Percentiles rank a stretch among this genome's conserved stretches.
These are phyloP conservation scores for Microctonus brassicae DNA, from an alignment of 2,888 invertebrate species.

Conservation along the genomic window DNA sequence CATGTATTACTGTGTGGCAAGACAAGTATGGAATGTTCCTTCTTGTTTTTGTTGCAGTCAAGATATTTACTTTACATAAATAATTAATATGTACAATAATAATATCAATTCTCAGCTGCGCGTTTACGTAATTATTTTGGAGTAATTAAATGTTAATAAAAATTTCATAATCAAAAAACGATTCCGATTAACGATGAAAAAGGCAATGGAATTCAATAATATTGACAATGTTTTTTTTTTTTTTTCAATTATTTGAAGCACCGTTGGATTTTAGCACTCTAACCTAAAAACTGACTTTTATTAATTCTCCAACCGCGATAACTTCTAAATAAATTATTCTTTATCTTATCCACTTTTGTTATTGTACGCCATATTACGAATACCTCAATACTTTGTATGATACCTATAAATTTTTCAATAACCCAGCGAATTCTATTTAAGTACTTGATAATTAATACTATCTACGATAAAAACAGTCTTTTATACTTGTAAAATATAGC, in stretches of 20 bases:
- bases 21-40: conserved; percentile 27
- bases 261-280: neutral
- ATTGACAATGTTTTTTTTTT: neutral
- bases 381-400: neutral
- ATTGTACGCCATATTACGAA: neutral
- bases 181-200: neutral
- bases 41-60: conserved; percentile 9
- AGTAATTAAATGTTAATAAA: neutral
- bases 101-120: conserved; percentile 29
- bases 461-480: conserved; percentile 23
- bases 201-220: neutral
- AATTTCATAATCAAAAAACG: neutral
- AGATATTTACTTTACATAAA: conserved; percentile 28
- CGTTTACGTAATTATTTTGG: neutral
- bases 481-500: conserved; percentile 7
- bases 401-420: neutral
- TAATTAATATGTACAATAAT: conserved; percentile 23
- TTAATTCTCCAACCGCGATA: neutral
- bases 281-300: neutral
- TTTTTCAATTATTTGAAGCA: neutral
- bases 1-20: neutral
- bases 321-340: neutral
- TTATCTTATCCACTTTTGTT: neutral
- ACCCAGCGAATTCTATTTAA: conserved; percentile 3
- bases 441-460: conserved; percentile 14